Evolutionary conservation across 2,888 invertebrate genomes (phyloP), one percentile per base, ranked within the genome.

Genomic region (Drosophila quinaria): DNA sequence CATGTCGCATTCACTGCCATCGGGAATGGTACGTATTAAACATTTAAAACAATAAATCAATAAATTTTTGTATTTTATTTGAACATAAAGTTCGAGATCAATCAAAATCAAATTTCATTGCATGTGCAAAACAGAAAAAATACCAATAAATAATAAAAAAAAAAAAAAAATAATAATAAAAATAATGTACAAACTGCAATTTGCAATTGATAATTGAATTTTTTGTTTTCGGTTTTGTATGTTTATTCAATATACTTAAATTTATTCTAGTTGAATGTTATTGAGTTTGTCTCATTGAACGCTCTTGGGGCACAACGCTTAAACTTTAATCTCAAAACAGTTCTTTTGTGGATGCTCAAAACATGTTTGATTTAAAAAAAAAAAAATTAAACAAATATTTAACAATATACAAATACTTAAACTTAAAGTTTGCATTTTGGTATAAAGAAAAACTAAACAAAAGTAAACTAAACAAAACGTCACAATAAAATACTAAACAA

Each of bases 1-100:
- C 82, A 93, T 93, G 92, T 93, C 93, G 69, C 92, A 93, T 90
- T 93, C 93, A 85, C 89, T 93, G 81, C 93, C 93, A 71, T 93
- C 93, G 11, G 93, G 93, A 92, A 93, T 93, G 93, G 93, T 93
- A 91, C 85, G 93, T 92, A 91, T 89, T 49, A 13, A 1, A 17
- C 10, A 39, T 15, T 22, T 22, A 35, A 4, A 35, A 15, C 4
- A 1, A 56, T 52, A 25, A 25, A 25, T 6, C 39, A 69, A 84
- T 87, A 68, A 67, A 64, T 74, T 74, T 78, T 59, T 37, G 64
- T 74, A 62, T 74, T 55, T 63, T 66, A 67, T 61, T 74, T 70
- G 60, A 66, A 63, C 62, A 75, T 65, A 47, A 71, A 62, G 59
- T 62, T 76, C 61, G 63, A 76, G 51, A 69, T 76, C 73, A 73